These are phyloP conservation scores for Phengaris arion DNA, from an alignment of 2,888 invertebrate genomes.

Conservation along the genomic window DNA sequence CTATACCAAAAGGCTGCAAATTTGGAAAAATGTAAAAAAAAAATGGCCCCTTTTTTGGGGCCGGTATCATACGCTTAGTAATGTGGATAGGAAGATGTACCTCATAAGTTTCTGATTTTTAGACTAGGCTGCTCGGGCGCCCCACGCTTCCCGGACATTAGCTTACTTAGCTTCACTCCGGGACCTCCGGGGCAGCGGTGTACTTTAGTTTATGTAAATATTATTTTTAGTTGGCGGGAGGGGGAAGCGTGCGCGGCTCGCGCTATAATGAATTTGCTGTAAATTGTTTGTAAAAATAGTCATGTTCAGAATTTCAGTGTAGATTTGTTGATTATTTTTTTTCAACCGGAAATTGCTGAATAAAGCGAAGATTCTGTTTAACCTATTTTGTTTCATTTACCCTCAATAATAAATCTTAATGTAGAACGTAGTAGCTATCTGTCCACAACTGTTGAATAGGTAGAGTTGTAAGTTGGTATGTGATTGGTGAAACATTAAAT, in stretches of 20 bases:
- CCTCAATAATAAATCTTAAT: not conserved
- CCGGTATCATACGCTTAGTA: constrained; percentile 76
- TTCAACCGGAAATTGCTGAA: constrained; percentile 76
- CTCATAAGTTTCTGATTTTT: constrained; percentile 69
- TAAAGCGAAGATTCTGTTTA: constrained; percentile 78
- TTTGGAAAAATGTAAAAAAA: constrained; percentile 71
- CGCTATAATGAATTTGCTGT: constrained; percentile 60
- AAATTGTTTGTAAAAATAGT: constrained; percentile 78
- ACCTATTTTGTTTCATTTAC: constrained; percentile 58
- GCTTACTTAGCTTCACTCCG: constrained; percentile 19
- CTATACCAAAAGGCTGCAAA: constrained; percentile 74
- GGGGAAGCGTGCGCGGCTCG: constrained; percentile 49
- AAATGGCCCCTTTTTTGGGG: constrained; percentile 69
- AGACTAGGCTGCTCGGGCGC: constrained; percentile 54
- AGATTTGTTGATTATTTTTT: constrained; percentile 73
- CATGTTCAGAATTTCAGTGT: constrained; percentile 75
- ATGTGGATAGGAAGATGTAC: constrained; percentile 70
- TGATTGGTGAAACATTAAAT: too few relatives aligned
- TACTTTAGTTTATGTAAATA: constrained; percentile 61
- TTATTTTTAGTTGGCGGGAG: constrained; percentile 53
- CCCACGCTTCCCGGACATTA: constrained; percentile 44
- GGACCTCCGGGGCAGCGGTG: constrained; percentile 33
- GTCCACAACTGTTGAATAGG: too few relatives aligned
- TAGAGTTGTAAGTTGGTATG: too few relatives aligned
- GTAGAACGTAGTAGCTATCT: not conserved